Conservation (phyloP, 2,888 invertebrate species). For the Orchesellides sinensis region DNA sequence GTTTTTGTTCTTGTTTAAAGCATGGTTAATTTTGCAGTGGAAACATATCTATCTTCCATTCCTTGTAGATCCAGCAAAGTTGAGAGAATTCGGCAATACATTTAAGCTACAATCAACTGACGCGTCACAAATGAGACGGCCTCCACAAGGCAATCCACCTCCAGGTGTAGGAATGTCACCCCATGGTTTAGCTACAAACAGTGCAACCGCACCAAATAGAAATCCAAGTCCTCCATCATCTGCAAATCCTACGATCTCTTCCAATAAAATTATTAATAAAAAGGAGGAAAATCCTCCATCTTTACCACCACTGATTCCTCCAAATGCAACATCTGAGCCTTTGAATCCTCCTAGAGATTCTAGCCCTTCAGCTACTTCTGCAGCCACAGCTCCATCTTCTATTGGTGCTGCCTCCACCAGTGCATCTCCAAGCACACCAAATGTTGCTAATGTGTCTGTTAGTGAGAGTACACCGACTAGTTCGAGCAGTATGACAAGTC, state of each 20-base stretch:
- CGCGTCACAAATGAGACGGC: constrained; percentile 52
- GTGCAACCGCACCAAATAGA: constrained; percentile 34
- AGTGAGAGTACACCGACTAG: constrained; percentile 63
- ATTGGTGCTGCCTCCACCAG: too few relatives aligned
- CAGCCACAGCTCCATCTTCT: constrained; percentile 31
- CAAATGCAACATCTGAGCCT: constrained; percentile 54
- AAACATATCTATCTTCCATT: too few relatives aligned
- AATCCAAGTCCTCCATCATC: constrained; percentile 67
- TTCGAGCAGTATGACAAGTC: constrained; percentile 59
- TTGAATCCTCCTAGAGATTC: constrained; percentile 57
- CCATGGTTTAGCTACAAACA: constrained; percentile 35
- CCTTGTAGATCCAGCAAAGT: constrained; percentile 60
- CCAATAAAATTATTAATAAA: constrained; percentile 65
- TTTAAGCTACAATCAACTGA: constrained; percentile 63
- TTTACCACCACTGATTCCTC: constrained; percentile 63
- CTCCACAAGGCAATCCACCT: constrained; percentile 51
- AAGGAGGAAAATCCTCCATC: too few relatives aligned
- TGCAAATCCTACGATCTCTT: constrained; percentile 48
- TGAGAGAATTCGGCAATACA: constrained; percentile 67
- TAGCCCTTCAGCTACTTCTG: constrained; percentile 35
- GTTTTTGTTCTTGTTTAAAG: neutral
- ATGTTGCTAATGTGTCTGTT: constrained; percentile 56
- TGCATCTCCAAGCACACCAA: constrained; percentile 46
- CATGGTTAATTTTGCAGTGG: neutral
- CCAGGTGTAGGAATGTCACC: constrained; percentile 58